Base-by-base conservation (phyloP, 92 coral and sea anemone genomes). In the Plumapathes pennacea region DNA sequence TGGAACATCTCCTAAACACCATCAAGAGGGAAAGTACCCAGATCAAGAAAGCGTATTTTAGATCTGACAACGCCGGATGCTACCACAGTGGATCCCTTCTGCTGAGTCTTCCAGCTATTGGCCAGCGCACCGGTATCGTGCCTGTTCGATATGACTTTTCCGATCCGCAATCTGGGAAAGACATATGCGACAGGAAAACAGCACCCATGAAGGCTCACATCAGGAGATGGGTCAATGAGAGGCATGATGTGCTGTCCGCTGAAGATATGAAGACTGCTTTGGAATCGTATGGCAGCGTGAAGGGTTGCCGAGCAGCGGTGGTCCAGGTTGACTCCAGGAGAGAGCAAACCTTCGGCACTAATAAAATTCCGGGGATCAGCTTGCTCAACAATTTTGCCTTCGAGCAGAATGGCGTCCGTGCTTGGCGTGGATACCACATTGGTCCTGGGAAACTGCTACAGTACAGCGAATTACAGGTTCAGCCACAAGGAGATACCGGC, bases 51-150 rank as follows among this genome's bases (percentile, higher is more conserved):
- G 67, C 17, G n/a, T 27, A 22, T 41, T 46, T 60, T 15, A 60
- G 30, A 23, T 60, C 67, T 21, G 67, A 60, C 54, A 60, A 60
- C 40, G 67, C 67, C 5, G 67, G 67, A 2, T 60, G 67, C 37
- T 60, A 60, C 67, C 67, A 60, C 21, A 32, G 11, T 17, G 32
- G 51, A 12, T 13, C 36, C 24, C 20, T 12, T 22, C 38, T 60
- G 7, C 34, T 60, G 12, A 23, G 38, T 27, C 11, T 60, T 37
- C 41, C 25, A n/a, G 52, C 45, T 38, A 26, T 42, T 22, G 50
- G 67, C n/a, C 36, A 23, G 1, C 56, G 69, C 14, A 49, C 38
- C 23, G 69, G 69, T 18, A 62, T 62, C 21, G 51, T n/a, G 25
- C 12, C 46, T 2, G 18, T 44, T 44, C 38, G 41, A 17, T 62